phyloP scores from a whole-genome alignment of 1,140 invertebrate species.

The Cyrtorhinus lividipennis region DNA sequence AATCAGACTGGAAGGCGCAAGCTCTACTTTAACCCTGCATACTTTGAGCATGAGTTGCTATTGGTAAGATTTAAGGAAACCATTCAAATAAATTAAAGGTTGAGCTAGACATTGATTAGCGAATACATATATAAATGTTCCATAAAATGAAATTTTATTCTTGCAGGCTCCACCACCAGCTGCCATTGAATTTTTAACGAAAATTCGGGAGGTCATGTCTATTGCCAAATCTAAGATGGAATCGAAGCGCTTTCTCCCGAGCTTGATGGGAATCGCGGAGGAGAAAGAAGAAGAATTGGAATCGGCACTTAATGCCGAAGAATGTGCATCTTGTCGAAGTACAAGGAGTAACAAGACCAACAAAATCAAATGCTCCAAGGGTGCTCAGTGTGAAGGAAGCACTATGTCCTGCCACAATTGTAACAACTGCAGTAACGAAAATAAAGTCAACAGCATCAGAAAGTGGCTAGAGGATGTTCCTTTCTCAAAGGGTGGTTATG shows the following conservation, averaged over 20 bases:
- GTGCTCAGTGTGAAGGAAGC: background rate
- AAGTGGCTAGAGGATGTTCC: slow-evolving; percentile 62
- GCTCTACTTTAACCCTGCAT: slow-evolving; percentile 74
- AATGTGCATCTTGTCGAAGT: background rate
- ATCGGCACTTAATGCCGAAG: background rate
- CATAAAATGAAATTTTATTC: background rate
- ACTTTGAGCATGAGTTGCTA: slow-evolving; percentile 69
- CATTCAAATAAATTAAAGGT: too few relatives aligned
- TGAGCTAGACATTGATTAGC: too few relatives aligned
- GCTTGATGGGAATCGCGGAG: slow-evolving; percentile 64
- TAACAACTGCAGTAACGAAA: slow-evolving; percentile 33
- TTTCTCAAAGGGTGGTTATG: slow-evolving; percentile 31
- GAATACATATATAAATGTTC: too few relatives aligned
- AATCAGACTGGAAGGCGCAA: slow-evolving; percentile 52
- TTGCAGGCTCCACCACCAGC: slow-evolving; percentile 67
- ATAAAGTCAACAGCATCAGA: slow-evolving; percentile 51
- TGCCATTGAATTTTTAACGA: slow-evolving; percentile 67
- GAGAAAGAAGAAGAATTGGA: slow-evolving; percentile 36
- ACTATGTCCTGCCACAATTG: slow-evolving; percentile 33
- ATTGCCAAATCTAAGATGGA: slow-evolving; percentile 76
- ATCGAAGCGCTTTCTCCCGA: slow-evolving; percentile 61
- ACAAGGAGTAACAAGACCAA: too few relatives aligned
- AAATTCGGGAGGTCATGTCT: slow-evolving; percentile 75
- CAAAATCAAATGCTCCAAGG: background rate
- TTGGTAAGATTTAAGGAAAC: slow-evolving; percentile 39